phyloP scores from a whole-genome alignment of 1,140 invertebrate species.

The Micrasema longulum region DNA sequence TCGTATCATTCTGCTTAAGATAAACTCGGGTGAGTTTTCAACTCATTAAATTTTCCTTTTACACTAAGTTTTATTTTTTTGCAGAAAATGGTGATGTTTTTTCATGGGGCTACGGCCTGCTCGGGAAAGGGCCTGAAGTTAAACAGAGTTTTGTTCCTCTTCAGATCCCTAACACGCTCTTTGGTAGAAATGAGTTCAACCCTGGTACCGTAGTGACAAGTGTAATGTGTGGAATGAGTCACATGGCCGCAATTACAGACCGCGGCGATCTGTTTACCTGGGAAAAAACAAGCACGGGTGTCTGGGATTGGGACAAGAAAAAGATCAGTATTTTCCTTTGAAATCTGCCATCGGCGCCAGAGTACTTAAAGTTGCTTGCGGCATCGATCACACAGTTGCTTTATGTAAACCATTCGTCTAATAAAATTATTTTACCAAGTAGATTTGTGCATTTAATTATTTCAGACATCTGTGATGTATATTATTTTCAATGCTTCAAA shows the following conservation, averaged over 20 bases:
- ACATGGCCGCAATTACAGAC: constrained; percentile 85
- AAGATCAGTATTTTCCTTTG: constrained; percentile 90
- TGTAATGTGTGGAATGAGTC: constrained; percentile 80
- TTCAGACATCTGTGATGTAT: too few relatives aligned
- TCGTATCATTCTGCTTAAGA: too few relatives aligned
- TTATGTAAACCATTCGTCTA: constrained; percentile 77
- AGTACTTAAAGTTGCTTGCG: constrained; percentile 79
- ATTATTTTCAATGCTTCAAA: too few relatives aligned
- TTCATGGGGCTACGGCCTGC: constrained; percentile 93
- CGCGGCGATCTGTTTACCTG: constrained; percentile 88
- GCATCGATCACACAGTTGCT: constrained; percentile 87
- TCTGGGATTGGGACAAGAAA: constrained; percentile 82
- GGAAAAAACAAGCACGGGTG: constrained; percentile 86
- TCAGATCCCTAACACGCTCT: constrained; percentile 81
- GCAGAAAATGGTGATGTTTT: constrained; percentile 85
- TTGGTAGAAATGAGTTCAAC: constrained; percentile 87
- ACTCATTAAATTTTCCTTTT: neutral
- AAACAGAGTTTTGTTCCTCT: constrained; percentile 74
- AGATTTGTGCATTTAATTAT: too few relatives aligned
- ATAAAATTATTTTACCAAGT: constrained; percentile 8
- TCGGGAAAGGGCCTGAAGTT: constrained; percentile 88
- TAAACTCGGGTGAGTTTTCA: neutral
- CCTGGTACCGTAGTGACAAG: constrained; percentile 74
- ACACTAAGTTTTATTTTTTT: constrained; percentile 46
- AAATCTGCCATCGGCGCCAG: constrained; percentile 83